Base-by-base conservation (phyloP, 1,140 invertebrate genomes). In the Cecropterus lyciades region DNA sequence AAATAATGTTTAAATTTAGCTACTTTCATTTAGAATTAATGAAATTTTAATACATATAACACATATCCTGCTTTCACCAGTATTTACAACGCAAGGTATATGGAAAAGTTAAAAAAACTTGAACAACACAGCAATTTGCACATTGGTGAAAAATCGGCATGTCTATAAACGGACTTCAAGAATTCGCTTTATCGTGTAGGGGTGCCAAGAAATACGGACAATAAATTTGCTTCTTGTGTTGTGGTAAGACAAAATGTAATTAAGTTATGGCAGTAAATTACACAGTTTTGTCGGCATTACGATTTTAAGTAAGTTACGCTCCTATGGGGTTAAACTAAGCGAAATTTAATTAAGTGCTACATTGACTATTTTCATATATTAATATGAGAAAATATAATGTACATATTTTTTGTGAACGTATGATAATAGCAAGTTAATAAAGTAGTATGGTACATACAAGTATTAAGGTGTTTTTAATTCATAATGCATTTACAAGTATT, bases 221-320 rank as follows among this genome's bases (percentile, higher is more conserved):
- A 52, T 63, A 63, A 63, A 63, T 63, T 62, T 52, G 46, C 45
- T 51, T 49, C 46, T 48, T 49, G 57, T 49, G 45, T 51, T 62
- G 59, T 51, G 59, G 59, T 51, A 51, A 62, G 59, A 51, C 33
- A 62, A 63, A 63, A 63, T 63, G 48, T 52, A 63, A 63, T 63
- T 63, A 63, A 63, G 59, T 42, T 63, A 63, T 63, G 59, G 59
- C 27, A 63, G 59, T 63, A 63, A 63, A 63, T 63, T 63, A 51
- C 9, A 60, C 33, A 46, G 48, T 63, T 63, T 63, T 51, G 33
- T 17, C 16, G 30, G 46, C 7, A 46, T 62, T 49, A 30, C 57
- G 4, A 63, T 51, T 63, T 52, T 40, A 63, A 51, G 9, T 63
- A 33, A 30, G 49, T 52, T 52, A 52, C 49, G 49, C 24, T 52